phyloP scores from a whole-genome alignment of 53 echinoderm and acorn worm genomes.

The Stichopus horrens region DNA sequence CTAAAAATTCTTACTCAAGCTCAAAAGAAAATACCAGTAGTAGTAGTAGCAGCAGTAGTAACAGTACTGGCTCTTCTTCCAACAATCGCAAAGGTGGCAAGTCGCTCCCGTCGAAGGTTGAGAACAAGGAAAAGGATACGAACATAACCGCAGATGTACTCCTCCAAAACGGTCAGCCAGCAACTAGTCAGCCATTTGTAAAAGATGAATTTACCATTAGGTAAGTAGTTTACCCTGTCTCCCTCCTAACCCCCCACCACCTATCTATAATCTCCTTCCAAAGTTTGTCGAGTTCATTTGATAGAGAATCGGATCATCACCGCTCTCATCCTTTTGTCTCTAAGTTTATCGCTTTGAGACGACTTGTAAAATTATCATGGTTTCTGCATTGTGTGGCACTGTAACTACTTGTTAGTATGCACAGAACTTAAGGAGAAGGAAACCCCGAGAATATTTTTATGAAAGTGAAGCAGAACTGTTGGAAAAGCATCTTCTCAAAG shows the following conservation, averaged over 20 bases:
- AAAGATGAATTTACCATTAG: slow-evolving; percentile 44
- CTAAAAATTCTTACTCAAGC: slow-evolving; percentile 38
- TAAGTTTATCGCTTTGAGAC: too few relatives aligned
- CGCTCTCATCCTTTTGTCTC: too few relatives aligned
- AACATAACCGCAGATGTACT: slow-evolving; percentile 35
- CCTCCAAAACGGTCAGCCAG: slow-evolving; percentile 37
- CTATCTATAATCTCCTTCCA: too few relatives aligned
- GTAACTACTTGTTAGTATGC: too few relatives aligned
- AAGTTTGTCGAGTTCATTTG: background rate
- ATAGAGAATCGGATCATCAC: too few relatives aligned
- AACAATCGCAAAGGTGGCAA: slow-evolving; percentile 64
- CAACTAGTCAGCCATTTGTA: slow-evolving; percentile 23
- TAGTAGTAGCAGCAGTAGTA: background rate
- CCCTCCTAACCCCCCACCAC: too few relatives aligned
- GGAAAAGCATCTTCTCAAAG: too few relatives aligned
- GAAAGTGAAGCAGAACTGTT: too few relatives aligned
- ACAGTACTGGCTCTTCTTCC: background rate
- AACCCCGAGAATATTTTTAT: too few relatives aligned
- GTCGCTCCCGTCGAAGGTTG: slow-evolving; percentile 76
- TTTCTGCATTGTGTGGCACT: too few relatives aligned
- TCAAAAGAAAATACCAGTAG: slow-evolving; percentile 44
- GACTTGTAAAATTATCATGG: too few relatives aligned
- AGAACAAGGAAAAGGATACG: slow-evolving; percentile 79
- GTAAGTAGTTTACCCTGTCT: background rate
- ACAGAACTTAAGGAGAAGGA: too few relatives aligned